Base-by-base conservation (phyloP, 2,113 vertebrate species). In the Geococcyx californianus region DNA sequence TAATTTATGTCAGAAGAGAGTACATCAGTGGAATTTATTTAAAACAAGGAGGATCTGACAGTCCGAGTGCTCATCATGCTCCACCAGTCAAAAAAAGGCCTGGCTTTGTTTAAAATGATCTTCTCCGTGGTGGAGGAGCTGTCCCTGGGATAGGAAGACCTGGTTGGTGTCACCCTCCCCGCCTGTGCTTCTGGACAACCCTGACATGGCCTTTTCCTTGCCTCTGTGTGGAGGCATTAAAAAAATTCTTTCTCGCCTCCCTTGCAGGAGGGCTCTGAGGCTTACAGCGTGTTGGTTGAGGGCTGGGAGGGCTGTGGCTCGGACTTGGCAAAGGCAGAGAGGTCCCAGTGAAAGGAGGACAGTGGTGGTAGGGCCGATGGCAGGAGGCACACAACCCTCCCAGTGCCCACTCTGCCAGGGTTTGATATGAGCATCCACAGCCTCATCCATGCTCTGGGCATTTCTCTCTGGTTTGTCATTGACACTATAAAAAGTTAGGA, bases 21-120 rank as follows among this genome's bases (percentile, higher is more conserved):
- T 9, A 23, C 12, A n/a, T 69, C 92, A 81, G 78, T 66, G 89
- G 83, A 49, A 84, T 80, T 79, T 34, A 47, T 95, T 95, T 92
- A 36, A 94, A 83, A 78, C 34, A 3, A 84, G 82, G 87, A 54
- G 6, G 89, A 42, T 87, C 25, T 96, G 44, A 80, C 95, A 83
- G 85, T 45, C 93, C 4, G 3, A 68, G 80, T 0, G 38, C 79
- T 90, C 38, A 0, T 70, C 47, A 52, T 18, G 28, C 83, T 83
- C 59, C 63, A 56, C 36, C 64, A 34, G 84, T 5, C 72, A 12
- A 3, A 38, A 64, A 29, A 70, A 45, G 21, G 79, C 60, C 76
- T 23, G 7, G 38, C 54, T 69, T n/a, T 60, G 52, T 76, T 87
- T 55, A n/a, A 51, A 28, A 60, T 8, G 42, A 13, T 59, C 69